Evolutionary conservation across 2,888 invertebrate species (phyloP), one percentile per base, ranked within the genome.

Genomic region (Agonopterix subpropinquella): DNA sequence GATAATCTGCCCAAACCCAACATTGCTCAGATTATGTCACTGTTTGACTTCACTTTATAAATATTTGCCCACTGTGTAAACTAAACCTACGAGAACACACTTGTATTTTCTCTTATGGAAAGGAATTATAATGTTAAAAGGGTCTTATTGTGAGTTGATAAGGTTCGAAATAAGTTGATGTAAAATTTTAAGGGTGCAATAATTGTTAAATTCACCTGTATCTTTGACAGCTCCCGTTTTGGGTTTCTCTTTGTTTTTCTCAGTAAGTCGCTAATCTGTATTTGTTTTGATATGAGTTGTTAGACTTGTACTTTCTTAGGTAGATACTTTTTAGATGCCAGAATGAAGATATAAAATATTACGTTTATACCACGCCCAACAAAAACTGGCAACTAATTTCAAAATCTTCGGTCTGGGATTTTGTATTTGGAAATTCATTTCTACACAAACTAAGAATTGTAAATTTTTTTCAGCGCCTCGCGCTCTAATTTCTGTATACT

Each of bases 1-100:
- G 70, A 75, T 80, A 73, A 82, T 80, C 77, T 62, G 62, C 66
- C 58, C 57, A 64, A 62, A 57, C 60, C 58, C 63, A 71, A 65
- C 65, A 68, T 65, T 65, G 65, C 66, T 64, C 56, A 72, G 70
- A 77, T 78, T 73, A 75, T 67, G 64, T 63, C 61, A 62, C 67
- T 73, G 73, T 79, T 78, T 76, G 74, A 58, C 62, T 71, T 54
- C 65, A 62, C 73, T 73, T 61, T 56, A 67, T 75, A 77, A 85
- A 84, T 77, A 80, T 86, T 86, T 80, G 75, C 69, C 65, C 59
- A 57, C 73, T 74, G 66, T 70, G 74, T 74, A 77, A 80, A 78
- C 77, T 61, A 58, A 73, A 68, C 70, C 56, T 61, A 67, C 54
- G 42, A 64, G 62, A 65, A 55, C 47, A 58, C n/a, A 36, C 11